Conservation (phyloP, 2,113 vertebrate species). For the Dasypus novemcinctus region DNA sequence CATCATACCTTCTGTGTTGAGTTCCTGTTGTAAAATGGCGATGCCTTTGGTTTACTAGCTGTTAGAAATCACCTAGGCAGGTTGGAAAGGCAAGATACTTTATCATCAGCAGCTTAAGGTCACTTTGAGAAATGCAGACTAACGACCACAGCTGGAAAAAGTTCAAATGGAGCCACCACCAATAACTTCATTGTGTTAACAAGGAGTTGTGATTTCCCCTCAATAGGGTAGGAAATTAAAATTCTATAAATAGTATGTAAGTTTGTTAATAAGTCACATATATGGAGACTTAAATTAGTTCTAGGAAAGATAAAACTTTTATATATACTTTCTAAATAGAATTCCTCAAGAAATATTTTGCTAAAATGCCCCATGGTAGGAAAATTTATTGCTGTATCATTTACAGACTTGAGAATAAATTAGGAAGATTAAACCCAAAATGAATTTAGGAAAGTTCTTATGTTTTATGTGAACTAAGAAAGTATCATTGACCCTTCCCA, state of each 20-base stretch:
- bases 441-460: neutral
- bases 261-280: neutral
- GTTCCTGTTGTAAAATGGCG: slow-evolving; percentile 46
- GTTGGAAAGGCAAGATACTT: neutral
- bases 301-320: neutral
- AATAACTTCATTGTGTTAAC: neutral
- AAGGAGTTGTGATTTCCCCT: neutral
- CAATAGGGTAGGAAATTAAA: neutral
- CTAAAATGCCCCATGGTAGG: neutral
- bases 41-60: neutral
- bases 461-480: neutral
- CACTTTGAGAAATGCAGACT: neutral
- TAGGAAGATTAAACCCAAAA: neutral
- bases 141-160: neutral
- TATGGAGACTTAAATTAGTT: neutral
- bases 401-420: neutral
- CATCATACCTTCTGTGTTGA: slow-evolving; percentile 64
- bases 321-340: neutral
- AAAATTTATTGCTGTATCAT: neutral
- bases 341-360: neutral
- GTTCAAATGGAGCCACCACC: neutral
- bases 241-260: neutral
- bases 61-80: neutral
- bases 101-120: neutral
- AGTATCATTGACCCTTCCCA: neutral